Conservation (phyloP, 2,113 vertebrate genomes). For the Rissa tridactyla region DNA sequence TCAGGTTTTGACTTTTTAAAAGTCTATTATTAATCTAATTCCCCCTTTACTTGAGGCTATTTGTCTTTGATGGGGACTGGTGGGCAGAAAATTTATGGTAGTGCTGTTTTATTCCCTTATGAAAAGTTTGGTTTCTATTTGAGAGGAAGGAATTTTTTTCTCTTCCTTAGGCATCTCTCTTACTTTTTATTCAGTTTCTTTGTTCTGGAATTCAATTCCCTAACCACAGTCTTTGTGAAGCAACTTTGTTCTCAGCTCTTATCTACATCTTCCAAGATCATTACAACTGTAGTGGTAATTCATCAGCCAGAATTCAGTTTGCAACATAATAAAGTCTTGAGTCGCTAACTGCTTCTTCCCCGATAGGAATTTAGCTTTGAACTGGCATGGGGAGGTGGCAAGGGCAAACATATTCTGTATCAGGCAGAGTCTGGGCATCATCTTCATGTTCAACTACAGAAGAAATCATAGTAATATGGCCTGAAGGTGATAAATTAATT, state of each 20-base stretch:
- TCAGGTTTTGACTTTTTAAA: background rate
- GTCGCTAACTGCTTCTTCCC: background rate
- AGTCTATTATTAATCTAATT: background rate
- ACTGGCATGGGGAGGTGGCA: background rate
- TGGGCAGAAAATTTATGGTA: background rate
- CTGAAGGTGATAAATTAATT: constrained; percentile 63
- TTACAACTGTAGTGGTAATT: background rate
- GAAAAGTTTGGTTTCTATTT: background rate
- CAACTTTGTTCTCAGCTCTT: background rate
- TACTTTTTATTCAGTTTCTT: background rate
- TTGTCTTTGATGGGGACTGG: background rate
- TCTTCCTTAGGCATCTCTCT: background rate
- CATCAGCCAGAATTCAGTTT: background rate
- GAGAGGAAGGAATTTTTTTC: background rate
- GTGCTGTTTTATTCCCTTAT: background rate
- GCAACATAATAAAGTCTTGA: background rate
- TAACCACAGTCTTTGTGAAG: background rate
- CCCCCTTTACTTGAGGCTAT: background rate
- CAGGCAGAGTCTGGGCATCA: background rate
- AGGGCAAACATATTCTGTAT: background rate
- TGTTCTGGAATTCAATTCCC: background rate
- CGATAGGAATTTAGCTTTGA: background rate
- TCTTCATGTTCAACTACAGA: constrained; percentile 26
- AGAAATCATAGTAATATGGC: constrained; percentile 40
- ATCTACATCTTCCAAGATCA: background rate